phyloP scores from a whole-genome alignment of 2,888 invertebrate species.

The Cabera pusaria region DNA sequence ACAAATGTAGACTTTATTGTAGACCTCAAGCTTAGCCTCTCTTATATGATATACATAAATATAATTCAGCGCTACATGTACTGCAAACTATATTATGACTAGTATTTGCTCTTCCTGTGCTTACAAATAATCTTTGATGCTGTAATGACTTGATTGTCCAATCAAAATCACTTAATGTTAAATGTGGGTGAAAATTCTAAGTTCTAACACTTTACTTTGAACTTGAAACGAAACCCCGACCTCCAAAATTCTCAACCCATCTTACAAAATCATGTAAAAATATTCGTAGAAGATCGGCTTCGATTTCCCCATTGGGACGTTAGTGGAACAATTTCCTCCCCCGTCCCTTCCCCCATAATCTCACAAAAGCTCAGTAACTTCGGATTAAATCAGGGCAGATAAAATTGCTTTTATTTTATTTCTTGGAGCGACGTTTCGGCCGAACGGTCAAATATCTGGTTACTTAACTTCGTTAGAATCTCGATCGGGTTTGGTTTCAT shows the following conservation, averaged over 20 bases:
- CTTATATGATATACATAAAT: too few species aligned
- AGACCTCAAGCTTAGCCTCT: too few species aligned
- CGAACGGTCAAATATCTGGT: slow-evolving; percentile 9
- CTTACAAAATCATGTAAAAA: slow-evolving; percentile 7
- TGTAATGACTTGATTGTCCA: too few species aligned
- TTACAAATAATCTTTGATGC: too few species aligned
- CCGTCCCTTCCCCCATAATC: slow-evolving; percentile 16
- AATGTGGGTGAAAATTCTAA: too few species aligned
- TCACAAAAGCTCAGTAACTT: slow-evolving; percentile 26
- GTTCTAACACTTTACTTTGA: too few species aligned
- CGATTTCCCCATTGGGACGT: slow-evolving; percentile 23
- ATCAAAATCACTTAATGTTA: too few species aligned
- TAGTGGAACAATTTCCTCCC: slow-evolving; percentile 17
- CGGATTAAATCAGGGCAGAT: slow-evolving; percentile 26
- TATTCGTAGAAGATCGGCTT: slow-evolving; percentile 12
- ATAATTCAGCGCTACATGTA: too few species aligned
- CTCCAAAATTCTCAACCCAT: neutral
- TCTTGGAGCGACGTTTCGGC: slow-evolving; percentile 12
- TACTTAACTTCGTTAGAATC: slow-evolving; percentile 15
- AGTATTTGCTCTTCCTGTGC: too few species aligned
- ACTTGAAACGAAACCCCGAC: too few species aligned
- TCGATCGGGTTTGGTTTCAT: slow-evolving; percentile 1
- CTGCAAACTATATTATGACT: too few species aligned
- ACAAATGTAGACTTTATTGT: too few species aligned
- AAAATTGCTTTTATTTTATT: slow-evolving; percentile 28